Evolutionary conservation across 1,140 invertebrate species (phyloP), one percentile per base, ranked within the genome.

Genomic region (Araneus ventricosus): DNA sequence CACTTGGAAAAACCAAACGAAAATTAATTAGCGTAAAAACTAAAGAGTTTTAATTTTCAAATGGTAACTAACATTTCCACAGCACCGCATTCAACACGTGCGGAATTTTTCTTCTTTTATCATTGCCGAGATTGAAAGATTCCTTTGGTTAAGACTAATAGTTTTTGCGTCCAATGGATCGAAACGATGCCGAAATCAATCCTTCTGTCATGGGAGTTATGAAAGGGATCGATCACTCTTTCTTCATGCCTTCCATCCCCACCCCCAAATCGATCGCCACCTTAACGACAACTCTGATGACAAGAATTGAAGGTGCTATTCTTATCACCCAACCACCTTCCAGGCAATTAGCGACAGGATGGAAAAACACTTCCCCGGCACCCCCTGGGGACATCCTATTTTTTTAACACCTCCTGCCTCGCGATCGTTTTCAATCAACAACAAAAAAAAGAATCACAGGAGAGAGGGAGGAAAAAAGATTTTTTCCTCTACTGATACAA

Each of bases 251-350:
- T 52, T 37, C 61, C 63, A 37, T 37, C 30, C 57, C 37, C 3
- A 41, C 59, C 27, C 17, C 17, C 59, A 17, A 70, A 70, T 88
- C 86, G 86, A 88, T 88, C 39, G 45, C 86, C 14, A 52, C 86
- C 86, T 70, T 88, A 88, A 88, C 61, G 86, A 88, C 86, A 88
- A 39, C 41, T 45, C 63, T 70, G 59, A 88, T 88, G 86, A 88
- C 86, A 70, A 39, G 41, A 70, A 88, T 67, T 88, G 63, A 88
- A 88, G 63, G 37, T 45, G n/a, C 41, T 37, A 34, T 88, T 70
- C 86, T 88, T 88, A 88, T 70, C 86, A 17, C 63, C 37, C 63
- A 1, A 34, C 63, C 61, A 67, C 61, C 37, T 88, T 70, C 86
- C 86, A 88, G 86, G 86, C 86, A 88, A 88, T 88, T 88, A 88